These are phyloP conservation scores for Epinotia ramella DNA, from an alignment of 2,888 invertebrate genomes.

Conservation along the genomic window DNA sequence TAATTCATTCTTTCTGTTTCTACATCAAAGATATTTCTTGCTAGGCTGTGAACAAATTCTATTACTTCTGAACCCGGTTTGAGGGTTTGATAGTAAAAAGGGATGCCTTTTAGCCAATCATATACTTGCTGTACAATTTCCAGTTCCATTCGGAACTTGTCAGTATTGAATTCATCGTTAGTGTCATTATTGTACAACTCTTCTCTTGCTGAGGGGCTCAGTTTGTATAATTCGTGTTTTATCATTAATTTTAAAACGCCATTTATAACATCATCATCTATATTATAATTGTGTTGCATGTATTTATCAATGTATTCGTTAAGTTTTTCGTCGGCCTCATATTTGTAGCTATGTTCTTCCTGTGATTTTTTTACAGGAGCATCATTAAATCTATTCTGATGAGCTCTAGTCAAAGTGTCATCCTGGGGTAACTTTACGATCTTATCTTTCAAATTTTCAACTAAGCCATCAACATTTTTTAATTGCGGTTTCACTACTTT, in stretches of 20 bases:
- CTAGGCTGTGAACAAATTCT: slow-evolving; percentile 62
- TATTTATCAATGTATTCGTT: slow-evolving; percentile 63
- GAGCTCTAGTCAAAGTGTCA: slow-evolving; percentile 50
- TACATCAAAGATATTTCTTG: slow-evolving; percentile 60
- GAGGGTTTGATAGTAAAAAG: slow-evolving; percentile 55
- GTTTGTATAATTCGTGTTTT: slow-evolving; percentile 60
- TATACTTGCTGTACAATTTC: slow-evolving; percentile 65
- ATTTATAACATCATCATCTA: slow-evolving; percentile 60
- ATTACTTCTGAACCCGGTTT: slow-evolving; percentile 58
- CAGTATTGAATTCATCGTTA: slow-evolving; percentile 51
- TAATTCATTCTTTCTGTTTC: slow-evolving; percentile 58
- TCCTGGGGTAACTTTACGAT: slow-evolving; percentile 59
- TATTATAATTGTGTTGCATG: slow-evolving; percentile 61
- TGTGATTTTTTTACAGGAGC: background rate
- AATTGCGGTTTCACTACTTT: slow-evolving; percentile 54
- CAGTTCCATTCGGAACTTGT: slow-evolving; percentile 59
- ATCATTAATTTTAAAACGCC: slow-evolving; percentile 61
- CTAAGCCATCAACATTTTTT: slow-evolving; percentile 52
- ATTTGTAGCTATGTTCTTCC: background rate
- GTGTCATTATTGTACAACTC: slow-evolving; percentile 55
- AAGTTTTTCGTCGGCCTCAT: slow-evolving; percentile 58
- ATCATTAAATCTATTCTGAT: slow-evolving; percentile 45
- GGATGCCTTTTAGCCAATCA: slow-evolving; percentile 69
- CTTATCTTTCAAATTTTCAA: slow-evolving; percentile 56
- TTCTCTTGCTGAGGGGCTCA: slow-evolving; percentile 55